Evolutionary conservation across 2,113 vertebrate species (phyloP).

Genomic region (Ptyas mucosa): DNA sequence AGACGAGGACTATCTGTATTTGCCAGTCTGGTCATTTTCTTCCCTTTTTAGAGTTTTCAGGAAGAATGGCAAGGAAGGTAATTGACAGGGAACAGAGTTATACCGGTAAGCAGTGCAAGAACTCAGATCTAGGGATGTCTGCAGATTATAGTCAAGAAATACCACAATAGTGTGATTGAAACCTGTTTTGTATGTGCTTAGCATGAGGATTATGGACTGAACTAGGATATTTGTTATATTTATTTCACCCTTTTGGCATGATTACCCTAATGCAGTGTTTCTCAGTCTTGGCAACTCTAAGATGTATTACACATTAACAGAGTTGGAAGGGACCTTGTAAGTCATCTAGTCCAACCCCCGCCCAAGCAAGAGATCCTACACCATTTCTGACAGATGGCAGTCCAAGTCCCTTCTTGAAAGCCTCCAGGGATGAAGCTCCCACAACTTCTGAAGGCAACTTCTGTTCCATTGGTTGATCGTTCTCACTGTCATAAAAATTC

Average conservation of each 20-base stretch:
- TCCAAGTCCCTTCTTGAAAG: no score
- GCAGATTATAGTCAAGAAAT: background rate
- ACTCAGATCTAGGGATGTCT: background rate
- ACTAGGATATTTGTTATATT: background rate
- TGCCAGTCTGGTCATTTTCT: background rate
- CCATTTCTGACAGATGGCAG: no score
- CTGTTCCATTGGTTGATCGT: no score
- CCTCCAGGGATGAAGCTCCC: no score
- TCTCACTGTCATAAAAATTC: no score
- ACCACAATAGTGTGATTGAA: background rate
- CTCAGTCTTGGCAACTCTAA: background rate
- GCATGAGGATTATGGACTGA: background rate
- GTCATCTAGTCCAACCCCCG: no score
- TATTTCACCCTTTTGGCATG: background rate
- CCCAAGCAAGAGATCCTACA: no score
- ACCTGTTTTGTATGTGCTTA: background rate
- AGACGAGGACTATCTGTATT: no score
- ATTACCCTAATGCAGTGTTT: background rate
- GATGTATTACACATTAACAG: background rate
- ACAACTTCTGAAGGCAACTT: no score
- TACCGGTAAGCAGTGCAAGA: background rate
- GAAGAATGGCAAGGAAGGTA: background rate
- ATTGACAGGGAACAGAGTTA: background rate
- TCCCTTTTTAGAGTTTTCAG: background rate
- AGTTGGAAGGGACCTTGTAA: no score